These are phyloP conservation scores for Xanthostigma xanthostigma DNA, from an alignment of 2,888 invertebrate genomes.

Conservation along the genomic window DNA sequence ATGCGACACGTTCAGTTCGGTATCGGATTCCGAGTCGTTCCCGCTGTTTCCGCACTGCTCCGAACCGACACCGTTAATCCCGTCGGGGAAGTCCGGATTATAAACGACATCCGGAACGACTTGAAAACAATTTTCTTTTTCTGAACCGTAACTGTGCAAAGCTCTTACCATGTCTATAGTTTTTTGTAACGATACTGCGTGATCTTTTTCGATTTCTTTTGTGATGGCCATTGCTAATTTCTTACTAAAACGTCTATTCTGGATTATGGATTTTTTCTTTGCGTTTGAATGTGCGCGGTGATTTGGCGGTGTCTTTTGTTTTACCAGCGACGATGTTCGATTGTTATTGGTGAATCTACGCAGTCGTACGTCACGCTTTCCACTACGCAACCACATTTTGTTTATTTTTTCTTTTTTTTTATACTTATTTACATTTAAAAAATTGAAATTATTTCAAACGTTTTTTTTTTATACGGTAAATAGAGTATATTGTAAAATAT, in stretches of 20 bases:
- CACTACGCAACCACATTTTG: conserved; percentile 51
- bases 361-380: conserved; percentile 44
- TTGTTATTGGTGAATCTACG: conserved; percentile 21
- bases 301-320: conserved; percentile 15
- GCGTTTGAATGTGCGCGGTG: conserved; percentile 15
- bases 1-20: conserved; percentile 1
- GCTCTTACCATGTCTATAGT: conserved; percentile 5
- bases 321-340: conserved; percentile 10
- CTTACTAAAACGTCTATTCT: conserved; percentile 6
- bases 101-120: conserved; percentile 9
- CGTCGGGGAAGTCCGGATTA: conserved; percentile 4
- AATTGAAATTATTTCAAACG: not conserved
- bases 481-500: not conserved
- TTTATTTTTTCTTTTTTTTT: conserved; percentile 9
- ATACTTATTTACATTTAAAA: not conserved
- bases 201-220: conserved; percentile 24
- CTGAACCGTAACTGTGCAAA: conserved; percentile 2
- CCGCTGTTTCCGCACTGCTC: not conserved
- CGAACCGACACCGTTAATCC: conserved; percentile 6
- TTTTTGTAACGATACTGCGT: not conserved
- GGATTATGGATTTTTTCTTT: conserved; percentile 14
- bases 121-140: conserved; percentile 11
- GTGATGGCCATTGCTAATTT: conserved; percentile 17
- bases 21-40: conserved; percentile 3
- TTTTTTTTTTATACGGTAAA: not conserved